A percentile compares a stretch with the other conserved stretches of the same genome.
Conservation (phyloP, 2,888 invertebrate genomes). For the Adela reaumurella region DNA sequence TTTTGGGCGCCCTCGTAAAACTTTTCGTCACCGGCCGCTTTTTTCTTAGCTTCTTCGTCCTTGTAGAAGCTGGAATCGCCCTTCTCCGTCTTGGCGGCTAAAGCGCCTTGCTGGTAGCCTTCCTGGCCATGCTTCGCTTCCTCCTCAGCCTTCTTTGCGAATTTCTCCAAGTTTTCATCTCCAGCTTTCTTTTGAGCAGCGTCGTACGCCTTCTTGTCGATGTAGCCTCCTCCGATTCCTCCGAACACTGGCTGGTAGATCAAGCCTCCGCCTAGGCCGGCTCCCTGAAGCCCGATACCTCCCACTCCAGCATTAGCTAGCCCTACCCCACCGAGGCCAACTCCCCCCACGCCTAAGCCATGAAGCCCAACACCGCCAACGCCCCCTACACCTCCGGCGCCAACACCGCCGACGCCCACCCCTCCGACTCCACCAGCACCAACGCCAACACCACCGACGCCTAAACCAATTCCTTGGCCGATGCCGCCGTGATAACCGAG, state of each 20-base stretch:
- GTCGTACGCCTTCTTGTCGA: conserved; percentile 55
- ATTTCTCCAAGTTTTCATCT: conserved; percentile 51
- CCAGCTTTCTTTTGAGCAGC: conserved; percentile 55
- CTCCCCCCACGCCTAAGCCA: no score
- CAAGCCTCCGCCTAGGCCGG: conserved; percentile 19
- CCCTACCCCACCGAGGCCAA: conserved; percentile 18
- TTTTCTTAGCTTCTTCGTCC: conserved; percentile 56
- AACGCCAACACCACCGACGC: conserved; percentile 15
- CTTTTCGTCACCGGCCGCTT: conserved; percentile 57
- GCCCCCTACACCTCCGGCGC: conserved; percentile 6
- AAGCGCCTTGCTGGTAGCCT: conserved; percentile 53
- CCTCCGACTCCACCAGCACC: conserved; percentile 15
- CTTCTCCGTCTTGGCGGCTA: conserved; percentile 53
- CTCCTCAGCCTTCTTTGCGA: conserved; percentile 53
- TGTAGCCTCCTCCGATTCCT: conserved; percentile 36
- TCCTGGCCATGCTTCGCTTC: conserved; percentile 54
- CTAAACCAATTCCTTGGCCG: conserved; percentile 22
- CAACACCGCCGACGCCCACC: conserved; percentile 11
- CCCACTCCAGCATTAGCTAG: conserved; percentile 32
- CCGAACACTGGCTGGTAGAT: conserved; percentile 38
- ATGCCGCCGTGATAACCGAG: conserved; percentile 18
- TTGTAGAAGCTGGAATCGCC: conserved; percentile 50
- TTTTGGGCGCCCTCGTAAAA: conserved; percentile 57
- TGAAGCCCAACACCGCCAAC: no score
- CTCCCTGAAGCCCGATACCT: conserved; percentile 21